phyloP scores from a whole-genome alignment of 2,888 invertebrate genomes.

The Allophyes oxyacanthae region DNA sequence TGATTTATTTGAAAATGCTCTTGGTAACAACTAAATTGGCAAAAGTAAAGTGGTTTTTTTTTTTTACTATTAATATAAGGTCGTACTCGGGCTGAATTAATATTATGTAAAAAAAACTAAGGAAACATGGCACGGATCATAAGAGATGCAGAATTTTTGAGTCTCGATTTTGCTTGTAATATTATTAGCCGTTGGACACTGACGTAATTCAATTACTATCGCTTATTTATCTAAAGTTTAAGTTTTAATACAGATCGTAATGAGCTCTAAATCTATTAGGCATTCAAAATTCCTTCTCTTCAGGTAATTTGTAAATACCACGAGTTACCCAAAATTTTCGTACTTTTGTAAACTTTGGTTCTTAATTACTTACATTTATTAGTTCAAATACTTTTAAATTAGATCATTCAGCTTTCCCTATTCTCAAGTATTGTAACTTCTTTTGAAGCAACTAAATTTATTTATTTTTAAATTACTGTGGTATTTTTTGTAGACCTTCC shows the following conservation, averaged over 20 bases:
- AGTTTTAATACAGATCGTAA: neutral
- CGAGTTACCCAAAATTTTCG: slow-evolving; percentile 15
- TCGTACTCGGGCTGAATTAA: too few relatives aligned
- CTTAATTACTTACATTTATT: slow-evolving; percentile 27
- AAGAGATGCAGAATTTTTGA: too few relatives aligned
- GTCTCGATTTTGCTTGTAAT: too few relatives aligned
- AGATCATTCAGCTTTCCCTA: slow-evolving; percentile 19
- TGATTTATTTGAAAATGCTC: slow-evolving; percentile 1
- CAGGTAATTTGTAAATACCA: slow-evolving; percentile 17
- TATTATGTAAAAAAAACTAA: too few relatives aligned
- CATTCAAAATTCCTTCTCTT: slow-evolving; percentile 5
- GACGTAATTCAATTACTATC: too few relatives aligned
- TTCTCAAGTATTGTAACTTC: slow-evolving; percentile 19
- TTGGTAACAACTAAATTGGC: too few relatives aligned
- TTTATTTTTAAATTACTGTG: slow-evolving; percentile 18
- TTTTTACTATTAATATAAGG: too few relatives aligned
- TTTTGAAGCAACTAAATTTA: slow-evolving; percentile 24
- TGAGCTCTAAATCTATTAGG: slow-evolving; percentile 13
- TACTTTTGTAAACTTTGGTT: slow-evolving; percentile 28
- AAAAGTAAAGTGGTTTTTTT: too few relatives aligned
- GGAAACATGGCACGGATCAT: too few relatives aligned
- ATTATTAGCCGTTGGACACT: too few relatives aligned
- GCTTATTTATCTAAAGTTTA: too few relatives aligned
- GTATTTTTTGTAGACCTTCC: slow-evolving; percentile 2
- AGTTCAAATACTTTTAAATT: slow-evolving; percentile 13